A percentile compares a stretch with the other conserved stretches of the same genome.
Conservation (phyloP, 1,140 invertebrate species). For the Paracyclopina nana region DNA sequence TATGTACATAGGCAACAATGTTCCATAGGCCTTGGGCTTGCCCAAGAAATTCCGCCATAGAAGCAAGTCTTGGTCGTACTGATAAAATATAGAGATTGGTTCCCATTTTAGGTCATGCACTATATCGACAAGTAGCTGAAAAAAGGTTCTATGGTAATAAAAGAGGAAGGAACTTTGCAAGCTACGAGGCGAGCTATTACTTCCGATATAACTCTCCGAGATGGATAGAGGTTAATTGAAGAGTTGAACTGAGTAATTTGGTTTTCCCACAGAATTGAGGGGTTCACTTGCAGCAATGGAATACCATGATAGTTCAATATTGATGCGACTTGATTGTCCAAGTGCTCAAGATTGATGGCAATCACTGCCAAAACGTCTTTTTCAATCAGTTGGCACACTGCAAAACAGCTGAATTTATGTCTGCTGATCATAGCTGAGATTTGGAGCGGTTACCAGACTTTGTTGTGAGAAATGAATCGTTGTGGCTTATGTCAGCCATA, state of each 20-base stretch:
- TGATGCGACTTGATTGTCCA: neutral
- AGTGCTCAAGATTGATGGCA: neutral
- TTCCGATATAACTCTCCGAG: too few species aligned
- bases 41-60: too few species aligned
- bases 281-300: neutral
- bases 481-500: neutral
- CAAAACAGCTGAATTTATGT: neutral
- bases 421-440: too few species aligned
- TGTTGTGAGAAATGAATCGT: neutral
- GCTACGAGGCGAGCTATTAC: too few species aligned
- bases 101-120: too few species aligned
- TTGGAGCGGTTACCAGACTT: neutral
- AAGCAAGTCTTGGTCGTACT: too few species aligned
- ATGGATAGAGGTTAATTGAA: neutral
- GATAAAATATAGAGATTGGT: too few species aligned
- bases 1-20: too few species aligned
- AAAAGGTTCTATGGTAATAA: too few species aligned
- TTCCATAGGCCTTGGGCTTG: too few species aligned
- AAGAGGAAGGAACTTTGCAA: too few species aligned
- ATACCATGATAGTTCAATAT: neutral
- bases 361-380: neutral
- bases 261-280: neutral
- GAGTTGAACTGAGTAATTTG: neutral
- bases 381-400: neutral
- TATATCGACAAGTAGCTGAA: too few species aligned